Evolutionary conservation across 2,797 vertebrate species (phyloP).

Genomic region (Taeniopygia guttata): DNA sequence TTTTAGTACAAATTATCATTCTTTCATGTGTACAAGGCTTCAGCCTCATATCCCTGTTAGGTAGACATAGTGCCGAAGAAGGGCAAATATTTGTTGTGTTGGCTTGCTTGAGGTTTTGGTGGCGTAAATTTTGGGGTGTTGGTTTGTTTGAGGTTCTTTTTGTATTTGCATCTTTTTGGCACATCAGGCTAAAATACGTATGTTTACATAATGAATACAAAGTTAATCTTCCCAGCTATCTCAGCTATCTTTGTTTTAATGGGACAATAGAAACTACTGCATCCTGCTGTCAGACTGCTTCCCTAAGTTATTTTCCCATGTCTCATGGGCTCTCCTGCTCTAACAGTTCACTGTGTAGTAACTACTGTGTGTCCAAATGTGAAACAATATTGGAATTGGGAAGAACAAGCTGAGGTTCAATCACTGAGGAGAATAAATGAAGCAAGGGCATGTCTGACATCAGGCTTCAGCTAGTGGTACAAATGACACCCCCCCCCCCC

Average conservation of each 20-base stretch:
- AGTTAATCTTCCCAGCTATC: constrained; percentile 8
- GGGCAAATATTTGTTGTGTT: not conserved
- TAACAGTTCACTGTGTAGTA: not conserved
- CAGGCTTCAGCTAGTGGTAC: constrained; percentile 43
- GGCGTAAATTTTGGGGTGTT: not conserved
- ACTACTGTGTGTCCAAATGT: not conserved
- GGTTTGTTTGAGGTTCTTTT: not conserved
- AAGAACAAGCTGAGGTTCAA: constrained; percentile 27
- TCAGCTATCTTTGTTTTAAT: constrained; percentile 17
- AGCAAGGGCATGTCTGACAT: constrained; percentile 22
- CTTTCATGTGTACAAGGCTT: not conserved
- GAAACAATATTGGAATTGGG: constrained; percentile 26
- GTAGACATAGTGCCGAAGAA: not conserved
- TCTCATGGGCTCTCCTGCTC: not conserved
- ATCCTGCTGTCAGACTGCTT: constrained; percentile 52
- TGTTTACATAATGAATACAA: constrained; percentile 11
- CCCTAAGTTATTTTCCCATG: constrained; percentile 27
- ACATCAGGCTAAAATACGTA: not conserved
- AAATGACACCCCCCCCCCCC: not conserved
- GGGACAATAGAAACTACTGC: constrained; percentile 12
- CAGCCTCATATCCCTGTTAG: not conserved
- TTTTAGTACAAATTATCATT: not conserved
- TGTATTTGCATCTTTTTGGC: not conserved
- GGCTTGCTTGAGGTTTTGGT: not conserved
- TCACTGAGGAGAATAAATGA: constrained; percentile 34